Conservation (phyloP, 1,140 invertebrate species). For the Apis dorsata region DNA sequence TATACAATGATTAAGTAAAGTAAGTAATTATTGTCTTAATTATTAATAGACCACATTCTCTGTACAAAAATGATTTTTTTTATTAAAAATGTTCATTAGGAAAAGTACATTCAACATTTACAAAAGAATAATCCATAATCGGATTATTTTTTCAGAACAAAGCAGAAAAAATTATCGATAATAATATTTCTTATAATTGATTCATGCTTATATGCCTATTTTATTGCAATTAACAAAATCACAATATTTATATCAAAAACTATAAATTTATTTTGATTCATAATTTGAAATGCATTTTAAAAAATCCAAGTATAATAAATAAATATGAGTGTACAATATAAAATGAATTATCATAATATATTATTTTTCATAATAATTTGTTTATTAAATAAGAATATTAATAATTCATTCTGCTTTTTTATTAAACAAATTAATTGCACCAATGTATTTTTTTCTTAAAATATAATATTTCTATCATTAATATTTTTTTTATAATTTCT, state of each 20-base stretch:
- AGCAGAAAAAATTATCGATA: constrained; percentile 14
- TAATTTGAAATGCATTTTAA: constrained; percentile 25
- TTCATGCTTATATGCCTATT: neutral
- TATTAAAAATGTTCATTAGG: constrained; percentile 73
- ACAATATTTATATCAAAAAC: neutral
- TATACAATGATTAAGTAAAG: neutral
- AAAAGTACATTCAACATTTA: constrained; percentile 68
- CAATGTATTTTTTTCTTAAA: neutral
- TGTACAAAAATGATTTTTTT: constrained; percentile 70
- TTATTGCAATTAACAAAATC: neutral
- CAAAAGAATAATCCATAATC: constrained; percentile 59
- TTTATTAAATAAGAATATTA: neutral
- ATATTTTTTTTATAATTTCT: neutral
- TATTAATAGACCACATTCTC: neutral
- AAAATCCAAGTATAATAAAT: constrained; percentile 36
- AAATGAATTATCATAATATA: neutral
- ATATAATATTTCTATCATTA: neutral
- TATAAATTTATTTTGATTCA: neutral
- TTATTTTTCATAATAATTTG: neutral
- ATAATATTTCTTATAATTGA: neutral
- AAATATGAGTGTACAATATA: neutral
- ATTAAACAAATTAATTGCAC: neutral
- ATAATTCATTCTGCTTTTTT: neutral
- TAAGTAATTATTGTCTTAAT: neutral
- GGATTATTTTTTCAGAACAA: constrained; percentile 20